Base-by-base conservation (phyloP, 1,140 invertebrate genomes). In the Odontomachus brunneus region DNA sequence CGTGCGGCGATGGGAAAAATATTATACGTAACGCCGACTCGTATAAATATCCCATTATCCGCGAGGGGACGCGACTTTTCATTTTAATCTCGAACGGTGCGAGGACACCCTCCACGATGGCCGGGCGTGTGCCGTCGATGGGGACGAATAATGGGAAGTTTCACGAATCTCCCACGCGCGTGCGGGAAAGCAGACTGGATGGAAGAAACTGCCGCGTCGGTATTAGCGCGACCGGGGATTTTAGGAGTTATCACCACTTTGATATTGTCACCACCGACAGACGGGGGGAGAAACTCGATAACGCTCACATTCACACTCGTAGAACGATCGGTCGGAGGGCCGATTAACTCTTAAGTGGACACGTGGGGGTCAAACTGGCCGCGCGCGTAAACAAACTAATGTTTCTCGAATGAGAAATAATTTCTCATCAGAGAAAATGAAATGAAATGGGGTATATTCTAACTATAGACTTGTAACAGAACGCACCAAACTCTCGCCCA, bases 11-110 rank as follows among this genome's bases (percentile, higher is more conserved):
- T 22, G 65, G 38, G 65, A 59, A 59, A 80, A 80, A 80, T 80
- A 80, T 80, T 80, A 71, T 48, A 80, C 75, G 75, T 71, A 48
- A 80, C 51, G 65, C 69, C 53, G 51, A 33, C 65, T 80, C 75
- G 75, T 80, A 80, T 80, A 80, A 80, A 80, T 80, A 80, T 80
- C 75, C 51, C 75, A 80, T 80, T 80, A 80, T 80, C 65, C 65
- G 29, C 53, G 75, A 29, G 75, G 49, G 22, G 33, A 71, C 75
- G 57, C 51, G 51, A 44, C 9, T 44, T 44, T 44, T 44, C 38
- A 44, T 44, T 44, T 44, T 44, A 44, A 44, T 44, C 38, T 44
- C 38, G 38, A 44, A 11, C 38, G 38, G 9, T 44, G 38, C 38
- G 38, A 44, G 38, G 9, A 7, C 38, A 11, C 75, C 75, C 75